A percentile compares a stretch with the other conserved stretches of the same genome.
These are phyloP conservation scores for Neopelma chrysocephalum DNA, from an alignment of 2,797 vertebrate species.

Conservation along the genomic window DNA sequence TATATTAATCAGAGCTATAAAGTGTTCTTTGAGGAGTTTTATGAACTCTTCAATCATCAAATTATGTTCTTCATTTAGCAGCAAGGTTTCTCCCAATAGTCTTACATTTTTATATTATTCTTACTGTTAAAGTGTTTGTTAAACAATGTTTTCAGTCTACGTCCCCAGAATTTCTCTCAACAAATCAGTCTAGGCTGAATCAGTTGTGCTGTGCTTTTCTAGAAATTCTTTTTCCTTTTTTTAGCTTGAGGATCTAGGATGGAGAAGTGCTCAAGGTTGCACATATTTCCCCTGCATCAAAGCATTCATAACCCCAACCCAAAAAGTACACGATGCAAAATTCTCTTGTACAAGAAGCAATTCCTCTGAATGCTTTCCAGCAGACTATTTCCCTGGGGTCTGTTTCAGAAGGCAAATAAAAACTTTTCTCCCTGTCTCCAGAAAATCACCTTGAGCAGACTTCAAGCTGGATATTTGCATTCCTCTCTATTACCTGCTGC, in stretches of 20 bases:
- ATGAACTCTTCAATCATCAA: conserved; percentile 56
- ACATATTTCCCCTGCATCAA: not conserved
- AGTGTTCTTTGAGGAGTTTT: conserved; percentile 47
- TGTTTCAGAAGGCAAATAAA: not conserved
- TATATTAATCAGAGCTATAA: conserved; percentile 46
- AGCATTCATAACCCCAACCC: not conserved
- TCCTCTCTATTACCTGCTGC: not conserved
- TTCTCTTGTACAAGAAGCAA: not conserved
- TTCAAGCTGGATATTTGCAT: not conserved
- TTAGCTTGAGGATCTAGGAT: not conserved
- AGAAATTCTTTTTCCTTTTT: not conserved
- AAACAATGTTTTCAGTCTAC: not conserved
- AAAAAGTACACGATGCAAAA: not conserved
- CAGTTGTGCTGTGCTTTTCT: not conserved
- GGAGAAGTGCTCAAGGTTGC: not conserved
- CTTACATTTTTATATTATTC: not conserved
- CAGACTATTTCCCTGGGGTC: not conserved
- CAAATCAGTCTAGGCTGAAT: not conserved
- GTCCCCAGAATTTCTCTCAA: not conserved
- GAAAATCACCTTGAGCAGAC: not conserved
- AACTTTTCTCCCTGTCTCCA: not conserved
- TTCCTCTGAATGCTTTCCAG: not conserved
- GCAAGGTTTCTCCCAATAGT: conserved; percentile 29
- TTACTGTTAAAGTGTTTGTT: not conserved
- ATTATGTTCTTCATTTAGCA: conserved; percentile 60